A percentile compares a stretch with the other conserved stretches of the same genome.
These are phyloP conservation scores for Ceramica pisi DNA, from an alignment of 2,888 invertebrate species.

Conservation along the genomic window DNA sequence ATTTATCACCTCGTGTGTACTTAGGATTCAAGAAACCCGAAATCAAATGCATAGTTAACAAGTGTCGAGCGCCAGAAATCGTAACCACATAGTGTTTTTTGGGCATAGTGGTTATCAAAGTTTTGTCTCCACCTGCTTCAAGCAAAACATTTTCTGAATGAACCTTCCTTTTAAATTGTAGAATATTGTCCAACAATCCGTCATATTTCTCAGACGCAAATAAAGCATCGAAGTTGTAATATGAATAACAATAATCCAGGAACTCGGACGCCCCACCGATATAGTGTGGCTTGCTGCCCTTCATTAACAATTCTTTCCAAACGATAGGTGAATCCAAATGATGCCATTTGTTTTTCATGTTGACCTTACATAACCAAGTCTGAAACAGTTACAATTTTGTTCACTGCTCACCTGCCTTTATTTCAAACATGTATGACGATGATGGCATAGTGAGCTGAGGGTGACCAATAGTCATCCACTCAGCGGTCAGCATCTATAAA, in stretches of 20 bases:
- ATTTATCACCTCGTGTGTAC: slow-evolving; percentile 68
- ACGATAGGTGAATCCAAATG: slow-evolving; percentile 90
- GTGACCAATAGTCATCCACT: background rate
- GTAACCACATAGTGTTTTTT: slow-evolving; percentile 75
- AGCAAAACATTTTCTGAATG: slow-evolving; percentile 53
- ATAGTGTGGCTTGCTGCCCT: slow-evolving; percentile 89
- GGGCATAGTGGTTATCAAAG: slow-evolving; percentile 24
- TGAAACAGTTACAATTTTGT: slow-evolving; percentile 64
- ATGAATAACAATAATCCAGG: slow-evolving; percentile 91
- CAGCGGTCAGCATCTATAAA: background rate
- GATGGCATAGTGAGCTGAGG: background rate
- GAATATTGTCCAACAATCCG: slow-evolving; percentile 73
- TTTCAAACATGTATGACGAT: background rate
- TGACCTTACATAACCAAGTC: slow-evolving; percentile 88
- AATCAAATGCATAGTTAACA: slow-evolving; percentile 80
- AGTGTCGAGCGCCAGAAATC: slow-evolving; percentile 81
- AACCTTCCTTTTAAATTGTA: slow-evolving; percentile 77
- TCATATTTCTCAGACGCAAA: slow-evolving; percentile 76
- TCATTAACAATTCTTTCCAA: slow-evolving; percentile 91
- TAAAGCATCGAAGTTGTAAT: slow-evolving; percentile 87
- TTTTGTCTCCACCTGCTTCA: slow-evolving; percentile 26
- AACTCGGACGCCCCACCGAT: slow-evolving; percentile 92
- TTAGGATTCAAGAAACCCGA: slow-evolving; percentile 77
- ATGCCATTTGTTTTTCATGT: slow-evolving; percentile 90
- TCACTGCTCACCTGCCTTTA: background rate